Evolutionary conservation across 2,113 vertebrate species (phyloP).

Genomic region (Genyomyrus donnyi): DNA sequence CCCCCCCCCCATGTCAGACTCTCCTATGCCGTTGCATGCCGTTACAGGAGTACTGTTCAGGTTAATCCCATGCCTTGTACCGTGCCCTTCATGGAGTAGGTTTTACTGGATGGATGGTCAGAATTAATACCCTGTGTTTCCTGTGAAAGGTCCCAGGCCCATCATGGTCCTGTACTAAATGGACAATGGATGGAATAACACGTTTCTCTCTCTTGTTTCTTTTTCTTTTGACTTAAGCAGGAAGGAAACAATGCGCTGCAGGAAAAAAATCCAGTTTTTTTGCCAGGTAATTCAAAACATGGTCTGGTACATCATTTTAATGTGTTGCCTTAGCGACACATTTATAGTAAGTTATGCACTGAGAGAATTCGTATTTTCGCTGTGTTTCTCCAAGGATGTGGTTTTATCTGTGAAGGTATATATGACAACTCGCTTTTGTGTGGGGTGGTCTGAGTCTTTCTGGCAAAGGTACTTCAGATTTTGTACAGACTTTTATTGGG

Average conservation of each 20-base stretch:
- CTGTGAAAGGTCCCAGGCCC: not conserved
- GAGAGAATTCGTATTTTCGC: not conserved
- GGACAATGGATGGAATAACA: not conserved
- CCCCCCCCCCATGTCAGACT: not conserved
- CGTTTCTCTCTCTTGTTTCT: not conserved
- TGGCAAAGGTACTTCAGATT: not conserved
- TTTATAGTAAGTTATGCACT: not conserved
- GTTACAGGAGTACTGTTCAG: not conserved
- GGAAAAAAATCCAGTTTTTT: slow-evolving; percentile 62
- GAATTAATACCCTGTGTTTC: not conserved
- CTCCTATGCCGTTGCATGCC: not conserved
- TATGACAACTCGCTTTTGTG: not conserved
- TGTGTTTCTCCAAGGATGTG: not conserved
- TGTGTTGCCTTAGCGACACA: not conserved
- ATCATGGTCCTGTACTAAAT: not conserved
- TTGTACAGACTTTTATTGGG: not conserved
- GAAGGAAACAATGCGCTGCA: slow-evolving; percentile 62
- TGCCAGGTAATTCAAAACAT: slow-evolving; percentile 66
- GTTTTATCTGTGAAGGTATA: not conserved
- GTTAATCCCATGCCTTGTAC: not conserved
- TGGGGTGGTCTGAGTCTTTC: not conserved
- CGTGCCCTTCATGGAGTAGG: not conserved
- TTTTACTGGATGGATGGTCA: not conserved
- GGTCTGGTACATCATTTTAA: not conserved
- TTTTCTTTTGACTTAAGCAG: slow-evolving; percentile 38